Base-by-base conservation (phyloP, 2,113 vertebrate species). In the Paramormyrops kingsleyae region DNA sequence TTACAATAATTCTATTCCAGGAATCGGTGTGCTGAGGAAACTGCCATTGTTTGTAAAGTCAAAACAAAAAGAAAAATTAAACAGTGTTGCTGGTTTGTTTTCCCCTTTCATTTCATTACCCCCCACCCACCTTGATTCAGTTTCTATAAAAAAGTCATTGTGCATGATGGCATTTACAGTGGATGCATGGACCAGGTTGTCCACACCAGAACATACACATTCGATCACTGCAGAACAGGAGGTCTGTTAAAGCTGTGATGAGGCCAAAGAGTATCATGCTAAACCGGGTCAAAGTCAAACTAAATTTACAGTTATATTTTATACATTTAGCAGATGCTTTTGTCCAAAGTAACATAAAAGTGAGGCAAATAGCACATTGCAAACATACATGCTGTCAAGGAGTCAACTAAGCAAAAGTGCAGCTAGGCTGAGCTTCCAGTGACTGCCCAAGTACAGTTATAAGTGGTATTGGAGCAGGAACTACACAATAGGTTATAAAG, bases 1-100 rank as follows among this genome's bases (percentile, higher is more conserved):
- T 84, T 84, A 84, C 83, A 84, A 13, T 84, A n/a, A 84, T 84
- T 84, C 44, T 46, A 47, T 84, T 84, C 83, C 83, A 46, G 83
- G 83, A 84, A 84, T 84, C 44, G 21, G 44, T 47, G 44, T 47
- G 42, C 83, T 46, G 42, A 47, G 83, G 83, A 44, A 84, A 10
- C 42, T 21, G 83, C 83, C 83, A 84, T 84, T 84, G 83, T 84
- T 44, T 47, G 24, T 46, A 80, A 80, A 24, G 83, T 84, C 44
- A 46, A 47, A 84, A 84, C 83, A 84, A 84, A 84, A 84, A 84
- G 42, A 47, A 84, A 47, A 84, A 46, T 46, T 47, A 24, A 46
- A 84, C 83, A 84, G 39, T 84, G 83, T 12, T n/a, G 83, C 44
- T 47, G 39, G 39, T 84, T 84, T 84, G 24, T 84, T 44, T 83